These are phyloP conservation scores for Cheilosia impressa DNA, from an alignment of 2,888 invertebrate genomes.

Conservation along the genomic window DNA sequence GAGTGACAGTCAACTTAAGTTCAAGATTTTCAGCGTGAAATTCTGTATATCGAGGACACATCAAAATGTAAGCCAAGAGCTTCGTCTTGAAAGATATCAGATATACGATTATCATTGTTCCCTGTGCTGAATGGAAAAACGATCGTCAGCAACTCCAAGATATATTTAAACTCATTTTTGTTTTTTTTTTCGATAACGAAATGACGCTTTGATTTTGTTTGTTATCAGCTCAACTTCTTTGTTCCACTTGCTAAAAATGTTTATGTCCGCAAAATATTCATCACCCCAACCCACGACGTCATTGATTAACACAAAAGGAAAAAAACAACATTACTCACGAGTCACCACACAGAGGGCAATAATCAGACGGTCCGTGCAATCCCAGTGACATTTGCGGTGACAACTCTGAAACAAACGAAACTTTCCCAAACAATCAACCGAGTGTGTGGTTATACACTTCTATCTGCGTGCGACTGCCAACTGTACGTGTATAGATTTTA, in stretches of 20 bases:
- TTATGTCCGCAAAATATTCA: constrained; percentile 30
- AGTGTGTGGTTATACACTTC: not conserved
- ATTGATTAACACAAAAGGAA: constrained; percentile 22
- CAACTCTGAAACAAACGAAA: constrained; percentile 32
- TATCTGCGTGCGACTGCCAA: constrained; percentile 2
- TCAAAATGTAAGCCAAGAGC: constrained; percentile 31
- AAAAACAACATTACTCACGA: constrained; percentile 41
- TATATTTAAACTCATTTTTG: not conserved
- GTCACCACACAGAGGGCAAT: not conserved
- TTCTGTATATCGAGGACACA: constrained; percentile 36
- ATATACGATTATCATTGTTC: not conserved
- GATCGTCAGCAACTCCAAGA: constrained; percentile 5
- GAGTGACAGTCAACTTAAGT: constrained; percentile 39
- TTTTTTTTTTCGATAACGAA: not conserved
- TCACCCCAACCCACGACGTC: not conserved
- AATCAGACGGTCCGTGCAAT: constrained; percentile 21
- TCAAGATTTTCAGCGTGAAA: constrained; percentile 30
- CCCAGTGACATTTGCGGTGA: constrained; percentile 34
- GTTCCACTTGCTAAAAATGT: constrained; percentile 8
- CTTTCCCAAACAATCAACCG: constrained; percentile 14
- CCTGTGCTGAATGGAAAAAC: not conserved
- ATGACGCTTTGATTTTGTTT: not conserved
- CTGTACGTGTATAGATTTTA: constrained; percentile 39
- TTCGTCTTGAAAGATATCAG: constrained; percentile 3
- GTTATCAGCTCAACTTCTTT: constrained; percentile 4